Evolutionary conservation across 2,113 vertebrate species (phyloP).

Genomic region (Leiothrix lutea): DNA sequence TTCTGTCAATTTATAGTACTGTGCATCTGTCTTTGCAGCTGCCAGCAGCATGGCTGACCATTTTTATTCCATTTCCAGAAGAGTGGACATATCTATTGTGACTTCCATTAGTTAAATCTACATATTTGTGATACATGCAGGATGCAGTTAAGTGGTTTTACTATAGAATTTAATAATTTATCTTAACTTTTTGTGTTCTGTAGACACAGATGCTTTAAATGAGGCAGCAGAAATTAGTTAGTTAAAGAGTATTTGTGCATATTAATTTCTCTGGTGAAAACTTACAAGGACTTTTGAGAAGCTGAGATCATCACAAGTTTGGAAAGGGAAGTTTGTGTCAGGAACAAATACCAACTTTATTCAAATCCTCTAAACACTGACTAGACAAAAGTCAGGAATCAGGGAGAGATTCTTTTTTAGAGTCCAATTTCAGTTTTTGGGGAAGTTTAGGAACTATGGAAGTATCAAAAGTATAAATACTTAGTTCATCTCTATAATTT

Average conservation of each 20-base stretch:
- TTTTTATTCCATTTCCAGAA: not conserved
- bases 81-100: not conserved
- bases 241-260: not conserved
- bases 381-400: not conserved
- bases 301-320: not conserved
- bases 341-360: not conserved
- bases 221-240: not conserved
- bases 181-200: not conserved
- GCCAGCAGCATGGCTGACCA: not conserved
- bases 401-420: not conserved
- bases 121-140: not conserved
- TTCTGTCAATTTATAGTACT: not conserved
- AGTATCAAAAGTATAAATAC: not conserved
- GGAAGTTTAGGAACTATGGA: not conserved
- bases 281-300: not conserved
- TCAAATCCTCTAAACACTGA: not conserved
- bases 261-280: not conserved
- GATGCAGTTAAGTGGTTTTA: not conserved
- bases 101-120: not conserved
- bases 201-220: not conserved
- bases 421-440: not conserved
- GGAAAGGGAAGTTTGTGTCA: not conserved
- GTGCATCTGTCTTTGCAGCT: not conserved
- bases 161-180: not conserved
- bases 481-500: not conserved